Base-by-base conservation (phyloP, 2,113 vertebrate species). In the Oryzias woworae region DNA sequence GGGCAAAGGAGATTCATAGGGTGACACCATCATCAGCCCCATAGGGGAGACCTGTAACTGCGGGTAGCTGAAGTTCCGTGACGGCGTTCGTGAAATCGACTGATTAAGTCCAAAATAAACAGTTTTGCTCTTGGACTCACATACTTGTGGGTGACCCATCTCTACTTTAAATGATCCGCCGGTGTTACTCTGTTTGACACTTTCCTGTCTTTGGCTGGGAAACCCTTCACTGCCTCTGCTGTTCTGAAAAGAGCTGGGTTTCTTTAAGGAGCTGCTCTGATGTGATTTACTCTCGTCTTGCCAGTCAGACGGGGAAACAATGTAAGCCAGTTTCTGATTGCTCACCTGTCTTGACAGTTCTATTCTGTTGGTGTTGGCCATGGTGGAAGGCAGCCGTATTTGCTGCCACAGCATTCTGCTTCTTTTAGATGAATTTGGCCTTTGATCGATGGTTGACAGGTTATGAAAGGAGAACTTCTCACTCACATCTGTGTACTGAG, bases 1-100 rank as follows among this genome's bases (percentile, higher is more conserved):
- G 0, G 95, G 92, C 74, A 96, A 89, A 0, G 97, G 96, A 17
- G 96, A 98, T 58, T 95, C 93, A 0, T 92, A 93, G 14, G 96
- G 95, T 1, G 96, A 95, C 8, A 93, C 92, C 24, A 92, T 92
- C 83, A 94, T 93, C 42, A 93, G 87, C 49, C 93, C 90, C 24
- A 94, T 80, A 0, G 91, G 84, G 0, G 94, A 90, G 65, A 94
- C 91, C 64, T 92, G 90, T 60, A 95, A 63, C 0, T 88, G 85
- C 17, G 91, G 85, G 78, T 92, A 93, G 0, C 80, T 87, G 0
- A 91, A 90, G 66, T 84, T 92, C 65, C 88, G 90, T 23, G 94
- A 78, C 0, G 93, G 67, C 6, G 86, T 72, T 51, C 86, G 77
- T 53, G 92, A 84, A 71, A 92, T 82, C 54, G 92, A 71, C 75